These are phyloP conservation scores for Hypocryptadius cinnamomeus DNA, from an alignment of 2,113 vertebrate genomes.

Conservation along the genomic window DNA sequence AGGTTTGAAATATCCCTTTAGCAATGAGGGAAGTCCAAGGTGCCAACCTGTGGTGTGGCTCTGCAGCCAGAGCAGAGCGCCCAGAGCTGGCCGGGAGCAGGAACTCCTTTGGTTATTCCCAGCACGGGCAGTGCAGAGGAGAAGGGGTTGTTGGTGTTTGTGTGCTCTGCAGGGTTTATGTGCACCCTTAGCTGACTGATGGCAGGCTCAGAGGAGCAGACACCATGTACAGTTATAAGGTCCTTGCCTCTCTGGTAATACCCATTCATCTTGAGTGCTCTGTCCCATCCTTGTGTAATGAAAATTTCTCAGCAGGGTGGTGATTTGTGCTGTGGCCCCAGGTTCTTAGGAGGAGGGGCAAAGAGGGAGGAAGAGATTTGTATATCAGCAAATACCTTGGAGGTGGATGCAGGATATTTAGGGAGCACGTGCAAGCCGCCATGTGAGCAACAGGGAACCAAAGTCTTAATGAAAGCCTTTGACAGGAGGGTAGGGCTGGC, in stretches of 20 bases:
- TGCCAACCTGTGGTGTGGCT: rapidly evolving
- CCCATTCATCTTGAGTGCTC: not conserved
- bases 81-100: not conserved
- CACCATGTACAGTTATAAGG: not conserved
- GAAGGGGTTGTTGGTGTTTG: not conserved
- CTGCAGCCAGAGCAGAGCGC: not conserved
- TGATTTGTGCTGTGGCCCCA: not conserved
- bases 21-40: not conserved
- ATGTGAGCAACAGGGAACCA: slow-evolving; percentile 53
- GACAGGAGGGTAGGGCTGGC: slow-evolving; percentile 42
- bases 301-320: slow-evolving; percentile 52
- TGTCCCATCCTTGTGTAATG: slow-evolving; percentile 27
- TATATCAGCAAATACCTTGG: slow-evolving; percentile 60
- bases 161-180: not conserved
- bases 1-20: not conserved
- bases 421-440: slow-evolving; percentile 14
- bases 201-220: not conserved
- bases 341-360: not conserved
- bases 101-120: not conserved
- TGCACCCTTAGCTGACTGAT: not conserved
- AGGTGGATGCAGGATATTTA: not conserved
- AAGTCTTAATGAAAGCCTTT: slow-evolving; percentile 66
- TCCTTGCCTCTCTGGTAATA: not conserved
- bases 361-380: slow-evolving; percentile 4
- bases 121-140: rapidly evolving